Conservation (phyloP, 2,113 vertebrate genomes). For the Todiramphus chloris region DNA sequence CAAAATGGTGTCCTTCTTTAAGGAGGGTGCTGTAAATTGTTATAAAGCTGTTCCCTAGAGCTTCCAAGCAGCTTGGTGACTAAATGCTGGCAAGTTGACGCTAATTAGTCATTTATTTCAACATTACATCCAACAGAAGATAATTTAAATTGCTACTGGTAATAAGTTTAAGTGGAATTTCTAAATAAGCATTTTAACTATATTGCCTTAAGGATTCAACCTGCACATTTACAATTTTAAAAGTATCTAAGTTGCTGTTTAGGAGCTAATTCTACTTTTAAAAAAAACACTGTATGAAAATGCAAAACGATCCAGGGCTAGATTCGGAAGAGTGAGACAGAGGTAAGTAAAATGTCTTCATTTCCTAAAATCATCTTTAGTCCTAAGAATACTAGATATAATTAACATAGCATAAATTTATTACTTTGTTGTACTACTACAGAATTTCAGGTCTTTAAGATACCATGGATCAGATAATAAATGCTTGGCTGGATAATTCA, state of each 20-base stretch:
- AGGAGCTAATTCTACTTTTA: background rate
- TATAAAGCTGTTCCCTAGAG: conserved; percentile 55
- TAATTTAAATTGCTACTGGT: conserved; percentile 56
- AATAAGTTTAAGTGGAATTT: conserved; percentile 63
- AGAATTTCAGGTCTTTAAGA: background rate
- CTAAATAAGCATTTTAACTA: conserved; percentile 41
- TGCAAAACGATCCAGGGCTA: background rate
- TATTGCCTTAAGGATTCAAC: conserved; percentile 32
- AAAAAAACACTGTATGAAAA: background rate
- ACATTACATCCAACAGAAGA: conserved; percentile 34
- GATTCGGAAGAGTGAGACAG: background rate
- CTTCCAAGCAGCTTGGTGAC: conserved; percentile 49
- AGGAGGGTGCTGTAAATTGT: conserved; percentile 20
- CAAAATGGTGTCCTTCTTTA: conserved; percentile 55
- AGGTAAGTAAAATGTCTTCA: background rate
- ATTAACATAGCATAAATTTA: background rate
- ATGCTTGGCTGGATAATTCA: background rate
- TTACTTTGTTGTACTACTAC: background rate
- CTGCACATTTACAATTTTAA: background rate
- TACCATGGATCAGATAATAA: background rate
- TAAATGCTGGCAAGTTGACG: conserved; percentile 51
- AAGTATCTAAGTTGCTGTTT: background rate
- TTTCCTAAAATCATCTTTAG: background rate
- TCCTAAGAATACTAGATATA: background rate
- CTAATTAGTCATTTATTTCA: conserved; percentile 69